These are phyloP conservation scores for Mionectes macconnelli DNA, from an alignment of 2,113 vertebrate species.

Conservation along the genomic window DNA sequence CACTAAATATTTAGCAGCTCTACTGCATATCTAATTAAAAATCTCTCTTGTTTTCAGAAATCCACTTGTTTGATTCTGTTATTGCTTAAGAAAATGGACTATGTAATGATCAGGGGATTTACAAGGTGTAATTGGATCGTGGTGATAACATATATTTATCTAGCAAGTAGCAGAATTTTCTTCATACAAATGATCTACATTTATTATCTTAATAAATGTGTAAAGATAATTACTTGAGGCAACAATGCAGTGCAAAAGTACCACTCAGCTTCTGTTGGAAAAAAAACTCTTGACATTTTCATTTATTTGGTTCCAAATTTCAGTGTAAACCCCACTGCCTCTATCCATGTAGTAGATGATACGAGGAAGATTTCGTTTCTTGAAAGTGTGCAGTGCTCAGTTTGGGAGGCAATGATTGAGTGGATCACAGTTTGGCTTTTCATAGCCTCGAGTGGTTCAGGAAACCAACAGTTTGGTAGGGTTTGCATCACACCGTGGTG, in stretches of 20 bases:
- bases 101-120: not conserved
- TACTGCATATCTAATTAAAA: not conserved
- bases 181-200: not conserved
- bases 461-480: not conserved
- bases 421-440: not conserved
- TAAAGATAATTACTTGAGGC: not conserved
- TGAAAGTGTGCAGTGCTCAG: not conserved
- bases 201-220: not conserved
- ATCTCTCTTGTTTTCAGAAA: not conserved
- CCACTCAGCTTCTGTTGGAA: not conserved
- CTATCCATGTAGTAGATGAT: not conserved
- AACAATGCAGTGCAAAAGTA: not conserved
- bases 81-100: not conserved
- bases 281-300: not conserved
- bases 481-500: not conserved
- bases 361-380: not conserved
- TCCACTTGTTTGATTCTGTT: not conserved
- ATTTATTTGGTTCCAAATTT: not conserved
- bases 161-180: not conserved
- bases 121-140: not conserved
- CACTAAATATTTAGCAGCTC: not conserved
- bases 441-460: not conserved
- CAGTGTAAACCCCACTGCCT: not conserved
- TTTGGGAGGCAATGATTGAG: not conserved
- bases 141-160: not conserved